Conservation (phyloP, 1,140 invertebrate genomes). For the Plodia interpunctella region DNA sequence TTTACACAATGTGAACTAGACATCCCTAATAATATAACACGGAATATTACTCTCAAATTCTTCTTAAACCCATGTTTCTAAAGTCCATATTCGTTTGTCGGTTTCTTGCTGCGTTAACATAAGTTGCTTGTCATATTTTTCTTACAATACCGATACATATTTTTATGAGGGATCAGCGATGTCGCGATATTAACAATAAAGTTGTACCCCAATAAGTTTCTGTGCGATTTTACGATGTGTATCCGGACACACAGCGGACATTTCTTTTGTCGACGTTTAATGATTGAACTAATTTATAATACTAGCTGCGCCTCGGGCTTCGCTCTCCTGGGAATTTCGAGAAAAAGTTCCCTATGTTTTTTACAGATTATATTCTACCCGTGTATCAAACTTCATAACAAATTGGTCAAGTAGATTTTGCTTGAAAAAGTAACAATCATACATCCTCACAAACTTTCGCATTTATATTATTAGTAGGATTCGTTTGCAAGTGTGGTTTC, state of each 20-base stretch:
- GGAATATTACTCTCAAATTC: constrained; percentile 31
- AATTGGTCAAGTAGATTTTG: too few species aligned
- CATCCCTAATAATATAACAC: constrained; percentile 36
- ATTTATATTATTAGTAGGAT: too few species aligned
- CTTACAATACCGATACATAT: constrained; percentile 62
- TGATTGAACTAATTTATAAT: constrained; percentile 5
- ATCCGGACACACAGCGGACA: constrained; percentile 26
- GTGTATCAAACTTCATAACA: too few species aligned
- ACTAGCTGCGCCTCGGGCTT: too few species aligned
- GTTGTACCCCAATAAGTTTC: constrained; percentile 62
- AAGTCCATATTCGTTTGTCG: constrained; percentile 36
- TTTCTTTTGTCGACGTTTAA: constrained; percentile 16
- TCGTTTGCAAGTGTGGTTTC: too few species aligned
- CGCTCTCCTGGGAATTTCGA: too few species aligned
- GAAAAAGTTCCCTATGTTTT: too few species aligned
- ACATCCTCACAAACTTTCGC: too few species aligned
- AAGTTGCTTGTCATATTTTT: constrained; percentile 41
- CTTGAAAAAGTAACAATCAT: too few species aligned
- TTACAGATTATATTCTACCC: too few species aligned
- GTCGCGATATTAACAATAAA: constrained; percentile 65
- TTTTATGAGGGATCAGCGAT: constrained; percentile 65
- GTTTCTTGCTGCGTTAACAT: constrained; percentile 32
- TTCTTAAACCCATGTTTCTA: constrained; percentile 27
- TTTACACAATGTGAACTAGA: constrained; percentile 27
- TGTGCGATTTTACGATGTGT: constrained; percentile 56